Evolutionary conservation across 1,140 invertebrate genomes (phyloP).

Genomic region (Eurosta solidaginis): DNA sequence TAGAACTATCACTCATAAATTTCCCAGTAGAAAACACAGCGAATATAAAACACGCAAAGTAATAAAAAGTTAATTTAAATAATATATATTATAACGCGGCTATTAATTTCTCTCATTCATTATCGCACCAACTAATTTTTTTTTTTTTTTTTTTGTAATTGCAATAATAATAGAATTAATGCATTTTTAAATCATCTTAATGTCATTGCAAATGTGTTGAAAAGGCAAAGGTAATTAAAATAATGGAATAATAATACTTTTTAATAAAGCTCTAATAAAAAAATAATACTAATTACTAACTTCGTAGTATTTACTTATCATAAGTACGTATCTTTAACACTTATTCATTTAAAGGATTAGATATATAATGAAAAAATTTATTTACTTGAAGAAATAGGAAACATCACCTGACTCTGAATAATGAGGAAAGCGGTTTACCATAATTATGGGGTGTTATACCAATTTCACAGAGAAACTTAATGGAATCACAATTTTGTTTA

Average conservation of each 20-base stretch:
- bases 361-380: too few relatives aligned
- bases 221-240: slow-evolving; percentile 7
- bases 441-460: too few relatives aligned
- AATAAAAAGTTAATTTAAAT: background rate
- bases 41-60: background rate
- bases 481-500: too few relatives aligned
- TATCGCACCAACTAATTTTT: background rate
- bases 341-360: background rate
- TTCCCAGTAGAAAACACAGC: background rate
- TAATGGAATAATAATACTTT: slow-evolving; percentile 14
- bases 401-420: too few relatives aligned
- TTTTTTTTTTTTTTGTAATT: background rate
- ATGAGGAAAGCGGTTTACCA: too few relatives aligned
- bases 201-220: slow-evolving; percentile 17
- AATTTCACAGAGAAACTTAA: too few relatives aligned
- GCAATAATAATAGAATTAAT: slow-evolving; percentile 19
- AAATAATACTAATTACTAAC: background rate
- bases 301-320: background rate
- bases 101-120: background rate
- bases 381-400: too few relatives aligned
- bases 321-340: background rate
- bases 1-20: background rate
- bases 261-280: slow-evolving; percentile 17
- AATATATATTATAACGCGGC: background rate
- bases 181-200: slow-evolving; percentile 11